Conservation (phyloP, 2,113 vertebrate species). For the Onychorhynchus coronatus region DNA sequence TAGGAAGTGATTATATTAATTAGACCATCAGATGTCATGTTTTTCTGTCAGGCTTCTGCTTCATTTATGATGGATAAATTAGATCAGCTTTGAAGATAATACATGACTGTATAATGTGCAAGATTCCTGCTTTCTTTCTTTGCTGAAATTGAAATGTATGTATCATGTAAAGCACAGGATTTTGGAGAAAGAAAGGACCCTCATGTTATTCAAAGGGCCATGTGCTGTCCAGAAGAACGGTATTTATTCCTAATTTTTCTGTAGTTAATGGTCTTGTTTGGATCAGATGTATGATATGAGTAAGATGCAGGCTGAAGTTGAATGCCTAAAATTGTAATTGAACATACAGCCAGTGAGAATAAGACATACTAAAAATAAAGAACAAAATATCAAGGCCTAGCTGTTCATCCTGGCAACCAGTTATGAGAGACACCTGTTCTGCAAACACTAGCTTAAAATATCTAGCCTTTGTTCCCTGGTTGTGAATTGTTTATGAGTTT, state of each 20-base stretch:
- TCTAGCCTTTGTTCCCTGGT: background rate
- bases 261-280: background rate
- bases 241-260: background rate
- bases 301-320: background rate
- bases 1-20: slow-evolving; percentile 25
- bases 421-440: background rate
- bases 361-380: background rate
- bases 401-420: background rate
- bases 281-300: background rate
- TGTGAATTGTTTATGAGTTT: background rate
- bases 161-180: background rate
- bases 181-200: background rate
- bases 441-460: background rate
- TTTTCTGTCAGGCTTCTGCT: background rate
- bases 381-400: background rate
- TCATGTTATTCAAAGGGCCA: background rate
- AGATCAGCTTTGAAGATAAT: background rate
- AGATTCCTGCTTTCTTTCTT: background rate
- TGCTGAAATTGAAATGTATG: background rate
- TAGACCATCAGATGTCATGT: background rate
- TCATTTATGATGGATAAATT: slow-evolving; percentile 10
- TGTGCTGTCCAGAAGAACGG: background rate
- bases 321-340: background rate
- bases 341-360: background rate
- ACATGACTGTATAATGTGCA: background rate